Percentiles rank a stretch among this genome's conserved stretches.
These are phyloP conservation scores for Rynchops niger DNA, from an alignment of 2,113 vertebrate genomes.

Conservation along the genomic window DNA sequence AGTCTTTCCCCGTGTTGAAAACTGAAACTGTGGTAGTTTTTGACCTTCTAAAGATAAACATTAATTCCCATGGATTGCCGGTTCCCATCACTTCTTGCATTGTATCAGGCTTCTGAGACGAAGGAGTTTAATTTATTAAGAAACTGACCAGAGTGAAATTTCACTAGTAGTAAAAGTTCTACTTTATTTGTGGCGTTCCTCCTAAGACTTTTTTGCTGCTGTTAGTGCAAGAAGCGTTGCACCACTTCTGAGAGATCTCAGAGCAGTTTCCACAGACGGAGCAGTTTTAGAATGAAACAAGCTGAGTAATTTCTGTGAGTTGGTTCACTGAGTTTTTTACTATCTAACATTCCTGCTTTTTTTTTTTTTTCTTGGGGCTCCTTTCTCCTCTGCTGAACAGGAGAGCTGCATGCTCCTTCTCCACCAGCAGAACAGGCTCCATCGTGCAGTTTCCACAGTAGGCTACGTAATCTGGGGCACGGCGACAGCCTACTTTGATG, in stretches of 20 bases:
- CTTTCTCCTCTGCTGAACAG: background rate
- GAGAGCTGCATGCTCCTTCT: too few species aligned
- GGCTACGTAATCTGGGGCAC: background rate
- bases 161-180: background rate
- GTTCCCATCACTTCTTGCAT: accelerated
- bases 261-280: accelerated
- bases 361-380: background rate
- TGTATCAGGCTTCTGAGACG: background rate
- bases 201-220: background rate
- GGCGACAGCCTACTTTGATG: background rate
- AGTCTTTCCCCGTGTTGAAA: background rate
- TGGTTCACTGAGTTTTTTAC: background rate
- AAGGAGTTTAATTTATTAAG: background rate
- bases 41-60: background rate
- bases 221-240: background rate
- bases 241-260: background rate
- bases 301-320: background rate
- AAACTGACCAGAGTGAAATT: background rate
- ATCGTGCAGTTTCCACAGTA: background rate
- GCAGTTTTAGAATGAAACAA: background rate
- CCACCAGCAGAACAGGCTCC: background rate
- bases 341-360: background rate
- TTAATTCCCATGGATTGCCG: background rate
- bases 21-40: background rate
- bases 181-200: background rate